Percentiles rank a stretch among this genome's conserved stretches.
These are phyloP conservation scores for Acrobasis repandana DNA, from an alignment of 2,888 invertebrate species.

Conservation along the genomic window DNA sequence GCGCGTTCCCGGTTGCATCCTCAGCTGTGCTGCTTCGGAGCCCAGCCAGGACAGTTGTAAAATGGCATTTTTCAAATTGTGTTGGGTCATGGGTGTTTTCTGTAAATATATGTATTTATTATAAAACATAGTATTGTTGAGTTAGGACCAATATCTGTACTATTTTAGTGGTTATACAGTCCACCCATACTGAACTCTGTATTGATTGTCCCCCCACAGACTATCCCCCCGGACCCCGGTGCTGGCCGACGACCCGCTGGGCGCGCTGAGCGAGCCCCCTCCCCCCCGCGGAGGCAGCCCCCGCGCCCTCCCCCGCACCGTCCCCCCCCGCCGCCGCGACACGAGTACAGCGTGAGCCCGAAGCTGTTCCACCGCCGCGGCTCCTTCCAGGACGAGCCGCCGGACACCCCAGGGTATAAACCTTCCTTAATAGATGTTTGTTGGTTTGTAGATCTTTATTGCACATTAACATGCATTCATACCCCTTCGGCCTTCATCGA, in stretches of 20 bases:
- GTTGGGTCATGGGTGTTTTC: too few relatives aligned
- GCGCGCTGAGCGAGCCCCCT: constrained; percentile 84
- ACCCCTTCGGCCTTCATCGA: too few relatives aligned
- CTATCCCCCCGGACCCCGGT: constrained; percentile 92
- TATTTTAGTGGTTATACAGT: too few relatives aligned
- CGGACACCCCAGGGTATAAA: constrained; percentile 70
- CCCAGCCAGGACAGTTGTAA: too few relatives aligned
- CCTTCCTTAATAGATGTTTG: constrained; percentile 47
- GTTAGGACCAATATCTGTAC: too few relatives aligned
- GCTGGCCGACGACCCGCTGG: constrained; percentile 95
- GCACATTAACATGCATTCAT: neutral
- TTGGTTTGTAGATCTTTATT: too few relatives aligned
- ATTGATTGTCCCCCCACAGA: constrained; percentile 53
- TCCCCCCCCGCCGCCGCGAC: constrained; percentile 57
- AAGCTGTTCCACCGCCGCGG: constrained; percentile 85
- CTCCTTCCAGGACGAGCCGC: constrained; percentile 80
- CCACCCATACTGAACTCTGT: too few relatives aligned
- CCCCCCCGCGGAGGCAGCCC: constrained; percentile 29
- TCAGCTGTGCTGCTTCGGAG: too few relatives aligned
- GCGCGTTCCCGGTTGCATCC: too few relatives aligned
- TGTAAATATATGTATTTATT: too few relatives aligned
- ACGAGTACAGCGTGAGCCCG: constrained; percentile 85
- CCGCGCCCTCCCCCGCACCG: constrained; percentile 38
- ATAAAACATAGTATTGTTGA: too few relatives aligned
- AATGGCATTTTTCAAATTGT: too few relatives aligned